Percentiles rank a stretch among this genome's conserved stretches.
Evolutionary conservation across 2,888 invertebrate genomes (phyloP).

Genomic region (Dastarcus helophoroides): DNA sequence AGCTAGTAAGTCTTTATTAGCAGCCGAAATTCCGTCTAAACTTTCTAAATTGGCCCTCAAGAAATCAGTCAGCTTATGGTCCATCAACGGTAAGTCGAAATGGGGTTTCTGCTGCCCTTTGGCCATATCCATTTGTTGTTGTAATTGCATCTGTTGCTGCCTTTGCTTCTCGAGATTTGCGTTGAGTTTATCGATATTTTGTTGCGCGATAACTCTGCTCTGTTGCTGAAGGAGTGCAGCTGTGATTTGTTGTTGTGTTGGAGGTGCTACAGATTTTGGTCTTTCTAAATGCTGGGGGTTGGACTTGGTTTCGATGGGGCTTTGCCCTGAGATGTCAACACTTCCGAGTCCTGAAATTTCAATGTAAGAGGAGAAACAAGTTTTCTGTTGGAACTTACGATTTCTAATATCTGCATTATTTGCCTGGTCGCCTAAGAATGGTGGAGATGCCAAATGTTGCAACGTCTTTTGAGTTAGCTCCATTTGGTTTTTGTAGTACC

Average conservation of each 20-base stretch:
- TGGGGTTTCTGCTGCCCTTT: conserved; percentile 31
- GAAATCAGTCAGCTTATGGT: conserved; percentile 62
- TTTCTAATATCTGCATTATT: conserved; percentile 30
- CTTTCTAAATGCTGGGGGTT: conserved; percentile 28
- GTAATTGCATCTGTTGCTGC: conserved; percentile 39
- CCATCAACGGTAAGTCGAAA: conserved; percentile 37
- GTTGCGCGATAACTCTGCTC: conserved; percentile 45
- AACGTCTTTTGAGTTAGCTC: conserved; percentile 60
- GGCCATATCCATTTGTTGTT: conserved; percentile 30
- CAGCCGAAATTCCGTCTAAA: conserved; percentile 44
- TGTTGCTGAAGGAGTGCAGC: conserved; percentile 55
- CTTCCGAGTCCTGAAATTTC: conserved; percentile 24
- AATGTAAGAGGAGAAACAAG: not conserved
- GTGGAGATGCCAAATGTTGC: conserved; percentile 50
- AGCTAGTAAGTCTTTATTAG: conserved; percentile 53
- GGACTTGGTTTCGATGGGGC: conserved; percentile 26
- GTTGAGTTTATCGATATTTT: conserved; percentile 50
- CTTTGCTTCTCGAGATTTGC: conserved; percentile 45
- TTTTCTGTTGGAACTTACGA: conserved; percentile 30
- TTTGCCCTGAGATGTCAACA: conserved; percentile 33
- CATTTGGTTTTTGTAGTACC: conserved; percentile 76
- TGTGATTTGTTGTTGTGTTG: conserved; percentile 52
- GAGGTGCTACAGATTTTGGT: conserved; percentile 34
- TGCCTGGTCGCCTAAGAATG: conserved; percentile 33
- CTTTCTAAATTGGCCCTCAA: conserved; percentile 60